phyloP scores from a whole-genome alignment of 2,888 invertebrate species.

The Alsophila aescularia region DNA sequence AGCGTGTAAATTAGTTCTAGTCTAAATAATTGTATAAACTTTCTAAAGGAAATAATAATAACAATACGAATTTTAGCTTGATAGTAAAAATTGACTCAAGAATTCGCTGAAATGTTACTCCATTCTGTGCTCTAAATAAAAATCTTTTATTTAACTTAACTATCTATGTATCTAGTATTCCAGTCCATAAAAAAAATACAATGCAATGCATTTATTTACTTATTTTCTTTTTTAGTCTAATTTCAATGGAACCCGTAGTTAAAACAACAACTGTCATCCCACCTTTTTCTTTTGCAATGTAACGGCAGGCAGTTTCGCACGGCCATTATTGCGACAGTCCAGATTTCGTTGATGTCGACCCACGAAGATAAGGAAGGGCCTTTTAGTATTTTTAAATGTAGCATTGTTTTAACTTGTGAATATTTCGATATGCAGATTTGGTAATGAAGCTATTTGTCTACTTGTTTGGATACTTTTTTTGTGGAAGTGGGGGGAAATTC shows the following conservation, averaged over 20 bases:
- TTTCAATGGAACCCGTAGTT: background rate
- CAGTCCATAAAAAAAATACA: no score
- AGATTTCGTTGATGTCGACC: slow-evolving; percentile 66
- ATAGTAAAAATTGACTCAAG: no score
- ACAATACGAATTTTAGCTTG: no score
- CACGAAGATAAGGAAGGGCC: slow-evolving; percentile 68
- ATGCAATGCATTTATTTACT: no score
- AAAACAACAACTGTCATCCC: slow-evolving; percentile 25
- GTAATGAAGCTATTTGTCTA: slow-evolving; percentile 49
- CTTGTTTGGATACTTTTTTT: slow-evolving; percentile 6
- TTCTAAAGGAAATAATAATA: no score
- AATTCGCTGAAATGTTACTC: no score
- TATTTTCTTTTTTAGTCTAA: no score
- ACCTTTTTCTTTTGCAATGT: slow-evolving; percentile 69
- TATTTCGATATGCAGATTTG: slow-evolving; percentile 66
- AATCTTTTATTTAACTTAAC: no score
- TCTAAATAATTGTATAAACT: no score
- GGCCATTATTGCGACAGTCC: slow-evolving; percentile 74
- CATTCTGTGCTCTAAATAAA: no score
- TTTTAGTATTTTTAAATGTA: slow-evolving; percentile 71
- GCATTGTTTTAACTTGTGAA: slow-evolving; percentile 72
- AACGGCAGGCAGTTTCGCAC: slow-evolving; percentile 64
- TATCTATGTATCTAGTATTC: no score
- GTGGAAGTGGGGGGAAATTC: background rate
- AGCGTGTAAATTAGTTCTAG: no score